A percentile compares a stretch with the other conserved stretches of the same genome.
phyloP scores from a whole-genome alignment of 1,140 invertebrate species.

The Leucophenga varia region DNA sequence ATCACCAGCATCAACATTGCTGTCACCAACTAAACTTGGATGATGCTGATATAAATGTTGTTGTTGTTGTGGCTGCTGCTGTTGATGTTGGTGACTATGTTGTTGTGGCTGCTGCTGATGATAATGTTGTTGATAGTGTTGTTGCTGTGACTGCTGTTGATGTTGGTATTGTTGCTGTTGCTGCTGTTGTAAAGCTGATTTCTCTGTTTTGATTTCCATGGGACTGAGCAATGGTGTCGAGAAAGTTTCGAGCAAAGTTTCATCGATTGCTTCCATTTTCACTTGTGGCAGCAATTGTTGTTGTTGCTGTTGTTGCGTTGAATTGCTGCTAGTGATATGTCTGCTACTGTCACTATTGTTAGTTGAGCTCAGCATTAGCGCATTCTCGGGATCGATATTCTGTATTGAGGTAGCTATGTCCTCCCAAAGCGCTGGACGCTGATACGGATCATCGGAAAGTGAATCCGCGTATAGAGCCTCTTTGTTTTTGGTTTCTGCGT shows the following conservation, averaged over 20 bases:
- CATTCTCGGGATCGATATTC: slow-evolving; percentile 84
- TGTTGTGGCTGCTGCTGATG: slow-evolving; percentile 33
- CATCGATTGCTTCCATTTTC: slow-evolving; percentile 74
- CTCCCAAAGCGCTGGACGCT: slow-evolving; percentile 81
- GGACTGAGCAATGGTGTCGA: slow-evolving; percentile 69
- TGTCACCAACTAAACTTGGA: slow-evolving; percentile 34
- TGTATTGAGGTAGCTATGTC: slow-evolving; percentile 86
- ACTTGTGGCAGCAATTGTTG: slow-evolving; percentile 61
- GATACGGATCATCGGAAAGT: slow-evolving; percentile 76
- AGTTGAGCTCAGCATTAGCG: slow-evolving; percentile 73
- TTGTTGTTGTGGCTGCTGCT: slow-evolving; percentile 54
- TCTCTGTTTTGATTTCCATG: slow-evolving; percentile 69
- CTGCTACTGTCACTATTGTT: slow-evolving; percentile 15
- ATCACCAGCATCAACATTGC: slow-evolving; percentile 11
- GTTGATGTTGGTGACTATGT: slow-evolving; percentile 51
- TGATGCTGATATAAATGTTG: slow-evolving; percentile 53
- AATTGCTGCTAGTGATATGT: slow-evolving; percentile 3
- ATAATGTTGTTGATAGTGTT: slow-evolving; percentile 31
- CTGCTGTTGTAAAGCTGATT: slow-evolving; percentile 40
- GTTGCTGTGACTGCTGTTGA: slow-evolving; percentile 55
- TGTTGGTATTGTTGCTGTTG: slow-evolving; percentile 58
- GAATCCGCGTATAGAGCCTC: slow-evolving; percentile 60
- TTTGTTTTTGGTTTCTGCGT: slow-evolving; percentile 54
- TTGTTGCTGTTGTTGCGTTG: slow-evolving; percentile 3
- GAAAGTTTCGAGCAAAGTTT: slow-evolving; percentile 56